Evolutionary conservation across 2,888 invertebrate genomes (phyloP), one percentile per base, ranked within the genome.

Genomic region (Diadegma fenestrale): DNA sequence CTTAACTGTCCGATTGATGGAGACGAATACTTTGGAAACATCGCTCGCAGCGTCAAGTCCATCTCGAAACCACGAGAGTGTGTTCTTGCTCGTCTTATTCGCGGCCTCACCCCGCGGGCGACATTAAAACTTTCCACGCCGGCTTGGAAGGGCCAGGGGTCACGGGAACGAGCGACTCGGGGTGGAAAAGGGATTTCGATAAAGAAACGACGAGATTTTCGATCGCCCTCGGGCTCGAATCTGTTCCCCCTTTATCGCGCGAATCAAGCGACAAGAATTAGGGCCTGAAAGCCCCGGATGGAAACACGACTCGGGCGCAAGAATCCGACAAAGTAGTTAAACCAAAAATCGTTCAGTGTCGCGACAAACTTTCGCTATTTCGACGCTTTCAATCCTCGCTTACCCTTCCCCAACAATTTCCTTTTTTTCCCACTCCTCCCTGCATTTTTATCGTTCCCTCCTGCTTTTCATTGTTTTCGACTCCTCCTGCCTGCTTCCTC

Each of bases 81-180:
- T 26, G 58, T 58, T 58, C 58, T 58, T 58, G 26, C 37, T 71
- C 69, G 48, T 45, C n/a, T 26, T 33, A 41, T 12, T 72, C n/a
- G n/a, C n/a, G n/a, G 37, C 37, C 45, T 41, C 37, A 37, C 10
- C 5, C 84, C 84, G 63, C 72, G 78, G 86, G 87, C 80, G 84
- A 87, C 85, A 88, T 88, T 87, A 87, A 88, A 87, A 88, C 86
- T 88, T 87, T 88, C 83, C 77, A 83, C 80, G 79, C n/a, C n/a
- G 19, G 63, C 6, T 22, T 17, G 14, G 17, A 37, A 37, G 37
- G 17, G 51, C 6, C 43, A 19, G 4, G 51, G 8, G 37, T 37
- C 10, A 37, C 10, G 10, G 8, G 37, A 8, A 37, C 8, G 37
- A 10, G 37, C 8, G 30, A n/a, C 10, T 12, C 8, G 19, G 61